These are phyloP conservation scores for Esperia sulphurella DNA, from an alignment of 2,888 invertebrate species.

Conservation along the genomic window DNA sequence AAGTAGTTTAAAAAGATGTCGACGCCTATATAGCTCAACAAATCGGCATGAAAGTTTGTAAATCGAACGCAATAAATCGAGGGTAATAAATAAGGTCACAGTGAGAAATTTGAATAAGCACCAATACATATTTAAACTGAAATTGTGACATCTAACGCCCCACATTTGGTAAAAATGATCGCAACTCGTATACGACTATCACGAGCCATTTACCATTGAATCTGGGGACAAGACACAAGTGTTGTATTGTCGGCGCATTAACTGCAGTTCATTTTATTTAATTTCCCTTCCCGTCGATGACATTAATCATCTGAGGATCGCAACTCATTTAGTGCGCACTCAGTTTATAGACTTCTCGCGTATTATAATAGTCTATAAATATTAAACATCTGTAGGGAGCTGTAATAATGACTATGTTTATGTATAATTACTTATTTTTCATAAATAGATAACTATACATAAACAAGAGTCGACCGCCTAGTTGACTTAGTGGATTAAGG, in stretches of 20 bases:
- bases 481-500: too few species aligned
- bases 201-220: conserved; percentile 58
- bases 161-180: conserved; percentile 38
- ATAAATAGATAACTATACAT: too few species aligned
- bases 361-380: conserved; percentile 8
- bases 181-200: conserved; percentile 32
- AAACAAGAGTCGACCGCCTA: too few species aligned
- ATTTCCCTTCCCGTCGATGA: conserved; percentile 28
- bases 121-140: neutral
- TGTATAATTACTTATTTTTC: too few species aligned
- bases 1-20: too few species aligned
- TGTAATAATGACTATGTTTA: neutral
- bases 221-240: conserved; percentile 49
- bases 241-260: conserved; percentile 55
- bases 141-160: conserved; percentile 25
- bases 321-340: conserved; percentile 53
- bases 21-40: too few species aligned
- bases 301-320: conserved; percentile 54
- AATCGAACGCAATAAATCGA: too few species aligned
- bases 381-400: conserved; percentile 5
- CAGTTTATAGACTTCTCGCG: conserved; percentile 30
- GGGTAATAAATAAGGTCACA: too few species aligned
- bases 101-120: too few species aligned
- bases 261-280: conserved; percentile 47
- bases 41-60: too few species aligned